Evolutionary conservation across 2,797 vertebrate species (phyloP).

Genomic region (Cyclura pinguis): DNA sequence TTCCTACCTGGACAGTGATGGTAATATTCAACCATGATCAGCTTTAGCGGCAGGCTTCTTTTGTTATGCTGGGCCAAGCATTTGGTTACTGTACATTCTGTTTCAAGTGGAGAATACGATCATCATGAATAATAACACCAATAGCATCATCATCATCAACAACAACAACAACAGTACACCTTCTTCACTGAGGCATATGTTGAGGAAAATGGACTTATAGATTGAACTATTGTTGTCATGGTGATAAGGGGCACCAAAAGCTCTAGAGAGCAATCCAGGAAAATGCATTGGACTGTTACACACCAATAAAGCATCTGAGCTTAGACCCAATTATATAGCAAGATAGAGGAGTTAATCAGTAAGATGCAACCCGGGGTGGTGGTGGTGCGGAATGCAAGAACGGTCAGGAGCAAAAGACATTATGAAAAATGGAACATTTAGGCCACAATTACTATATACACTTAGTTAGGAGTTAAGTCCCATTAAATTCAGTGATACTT

Average conservation of each 20-base stretch:
- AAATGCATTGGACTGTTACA: conserved; percentile 22
- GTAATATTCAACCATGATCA: too few species aligned
- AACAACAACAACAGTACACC: not conserved
- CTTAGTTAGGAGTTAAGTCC: too few species aligned
- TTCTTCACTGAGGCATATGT: not conserved
- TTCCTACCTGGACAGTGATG: not conserved
- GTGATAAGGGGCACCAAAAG: not conserved
- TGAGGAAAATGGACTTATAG: conserved; percentile 33
- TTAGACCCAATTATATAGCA: not conserved
- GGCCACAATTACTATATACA: not conserved
- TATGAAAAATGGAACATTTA: not conserved
- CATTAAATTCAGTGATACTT: not conserved
- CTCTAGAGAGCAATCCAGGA: conserved; percentile 3
- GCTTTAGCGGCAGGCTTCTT: not conserved
- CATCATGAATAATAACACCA: not conserved
- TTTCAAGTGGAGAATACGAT: not conserved
- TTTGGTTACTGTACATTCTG: conserved; percentile 5
- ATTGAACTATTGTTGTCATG: conserved; percentile 26
- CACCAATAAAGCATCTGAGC: conserved; percentile 24
- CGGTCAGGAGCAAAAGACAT: not conserved
- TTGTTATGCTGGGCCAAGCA: conserved; percentile 3
- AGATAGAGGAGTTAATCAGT: not conserved
- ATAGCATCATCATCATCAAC: too few species aligned
- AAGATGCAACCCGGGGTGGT: not conserved
- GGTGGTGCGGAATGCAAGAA: not conserved